Percentiles rank a stretch among this genome's conserved stretches.
These are phyloP conservation scores for Drosophila yooni DNA, from an alignment of 2,888 invertebrate species.

Conservation along the genomic window DNA sequence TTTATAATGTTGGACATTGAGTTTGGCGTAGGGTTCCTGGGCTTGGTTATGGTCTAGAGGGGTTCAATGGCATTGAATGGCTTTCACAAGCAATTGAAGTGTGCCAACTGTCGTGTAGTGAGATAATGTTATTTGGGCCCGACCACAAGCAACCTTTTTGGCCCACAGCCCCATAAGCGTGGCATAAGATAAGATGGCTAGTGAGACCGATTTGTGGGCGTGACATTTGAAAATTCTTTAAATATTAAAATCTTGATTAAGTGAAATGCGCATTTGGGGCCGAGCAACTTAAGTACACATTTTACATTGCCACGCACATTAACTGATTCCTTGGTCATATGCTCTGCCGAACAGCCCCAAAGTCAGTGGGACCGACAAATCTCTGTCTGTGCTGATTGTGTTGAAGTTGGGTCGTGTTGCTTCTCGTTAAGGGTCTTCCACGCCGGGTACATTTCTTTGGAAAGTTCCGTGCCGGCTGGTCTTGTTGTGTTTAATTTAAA, in stretches of 20 bases:
- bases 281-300: slow-evolving; percentile 61
- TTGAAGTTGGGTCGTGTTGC: background rate
- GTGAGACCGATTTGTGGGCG: slow-evolving; percentile 46
- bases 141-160: slow-evolving; percentile 52
- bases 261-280: slow-evolving; percentile 81
- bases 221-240: slow-evolving; percentile 73
- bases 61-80: slow-evolving; percentile 52
- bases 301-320: slow-evolving; percentile 59
- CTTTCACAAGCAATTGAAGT: slow-evolving; percentile 70
- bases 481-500: slow-evolving; percentile 26
- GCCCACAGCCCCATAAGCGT: slow-evolving; percentile 13
- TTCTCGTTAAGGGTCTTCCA: slow-evolving; percentile 13
- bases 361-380: slow-evolving; percentile 35
- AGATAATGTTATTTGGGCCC: slow-evolving; percentile 69
- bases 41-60: slow-evolving; percentile 9
- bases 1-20: slow-evolving; percentile 47
- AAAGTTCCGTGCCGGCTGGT: slow-evolving; percentile 3
- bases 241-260: slow-evolving; percentile 84
- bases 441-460: slow-evolving; percentile 7
- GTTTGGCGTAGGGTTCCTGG: slow-evolving; percentile 25
- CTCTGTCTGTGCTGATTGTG: slow-evolving; percentile 25
- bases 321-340: slow-evolving; percentile 61
- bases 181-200: slow-evolving; percentile 37
- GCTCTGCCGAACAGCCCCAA: slow-evolving; percentile 20
- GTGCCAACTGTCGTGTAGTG: slow-evolving; percentile 51